phyloP scores from a whole-genome alignment of 1,140 invertebrate species.

The Sitobion miscanthi region DNA sequence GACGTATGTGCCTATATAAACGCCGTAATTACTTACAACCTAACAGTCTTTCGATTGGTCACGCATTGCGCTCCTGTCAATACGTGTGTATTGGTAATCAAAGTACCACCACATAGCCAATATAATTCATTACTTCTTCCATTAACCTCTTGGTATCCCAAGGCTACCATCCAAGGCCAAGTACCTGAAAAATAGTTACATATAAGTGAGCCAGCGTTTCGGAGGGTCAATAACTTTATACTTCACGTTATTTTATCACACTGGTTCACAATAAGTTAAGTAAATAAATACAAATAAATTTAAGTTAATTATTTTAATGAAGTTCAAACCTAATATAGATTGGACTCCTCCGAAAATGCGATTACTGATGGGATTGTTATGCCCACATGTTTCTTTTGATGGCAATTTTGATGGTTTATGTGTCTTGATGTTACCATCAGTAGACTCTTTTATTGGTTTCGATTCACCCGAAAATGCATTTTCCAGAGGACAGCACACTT shows the following conservation, averaged over 20 bases:
- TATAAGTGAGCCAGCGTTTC: background rate
- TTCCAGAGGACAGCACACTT: background rate
- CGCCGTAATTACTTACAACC: background rate
- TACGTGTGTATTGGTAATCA: conserved; percentile 69
- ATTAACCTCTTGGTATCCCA: background rate
- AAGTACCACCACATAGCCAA: conserved; percentile 68
- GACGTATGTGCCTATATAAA: no score
- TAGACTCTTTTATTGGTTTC: background rate
- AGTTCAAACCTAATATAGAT: background rate
- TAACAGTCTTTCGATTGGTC: conserved; percentile 18
- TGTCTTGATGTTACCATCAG: no score
- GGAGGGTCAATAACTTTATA: background rate
- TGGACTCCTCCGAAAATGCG: background rate
- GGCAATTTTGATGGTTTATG: background rate
- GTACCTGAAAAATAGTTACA: background rate
- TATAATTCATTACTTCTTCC: background rate
- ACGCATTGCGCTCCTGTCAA: conserved; percentile 72
- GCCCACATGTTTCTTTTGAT: background rate
- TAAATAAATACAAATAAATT: background rate
- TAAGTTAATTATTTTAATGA: background rate
- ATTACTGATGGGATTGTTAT: background rate
- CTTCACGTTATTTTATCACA: background rate
- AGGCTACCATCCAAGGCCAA: background rate
- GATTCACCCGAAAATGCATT: background rate
- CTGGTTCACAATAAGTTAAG: background rate